Conservation (phyloP, 2,888 invertebrate species). For the Lasioglossum calceatum region DNA sequence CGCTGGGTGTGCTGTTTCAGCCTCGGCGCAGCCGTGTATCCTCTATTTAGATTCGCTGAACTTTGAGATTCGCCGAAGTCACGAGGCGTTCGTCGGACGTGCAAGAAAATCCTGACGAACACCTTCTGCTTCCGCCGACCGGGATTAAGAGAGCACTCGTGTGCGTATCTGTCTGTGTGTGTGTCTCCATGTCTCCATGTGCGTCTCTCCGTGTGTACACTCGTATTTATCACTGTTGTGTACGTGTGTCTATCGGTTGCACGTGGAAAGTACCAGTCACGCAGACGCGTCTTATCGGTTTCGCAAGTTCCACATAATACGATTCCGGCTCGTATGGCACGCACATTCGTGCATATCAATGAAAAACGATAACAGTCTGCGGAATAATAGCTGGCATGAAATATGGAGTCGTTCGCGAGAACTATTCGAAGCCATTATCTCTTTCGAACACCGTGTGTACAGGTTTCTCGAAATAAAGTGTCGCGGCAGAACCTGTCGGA, state of each 20-base stretch:
- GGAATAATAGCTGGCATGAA: constrained; percentile 2
- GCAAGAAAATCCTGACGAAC: constrained; percentile 2
- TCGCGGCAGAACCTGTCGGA: background rate
- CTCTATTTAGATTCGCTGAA: constrained; percentile 16
- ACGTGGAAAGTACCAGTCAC: constrained; percentile 39
- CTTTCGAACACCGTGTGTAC: background rate
- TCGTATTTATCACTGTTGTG: background rate
- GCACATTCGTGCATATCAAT: constrained; percentile 21
- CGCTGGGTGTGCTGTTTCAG: constrained; percentile 6
- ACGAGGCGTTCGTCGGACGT: background rate
- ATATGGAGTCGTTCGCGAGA: background rate
- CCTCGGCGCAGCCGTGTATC: background rate
- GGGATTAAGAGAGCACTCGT: background rate
- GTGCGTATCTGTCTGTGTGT: background rate
- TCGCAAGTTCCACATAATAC: constrained; percentile 16
- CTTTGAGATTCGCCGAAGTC: background rate
- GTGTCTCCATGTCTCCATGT: background rate
- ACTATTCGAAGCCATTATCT: background rate
- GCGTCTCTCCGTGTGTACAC: background rate
- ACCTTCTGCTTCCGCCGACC: background rate
- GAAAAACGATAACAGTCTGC: constrained; percentile 1
- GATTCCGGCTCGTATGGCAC: background rate
- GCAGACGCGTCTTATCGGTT: constrained; percentile 34
- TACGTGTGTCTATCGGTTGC: constrained; percentile 9
- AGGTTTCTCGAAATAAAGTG: background rate